Conservation (phyloP, 2,888 invertebrate species). For the Xiphydria camelus region DNA sequence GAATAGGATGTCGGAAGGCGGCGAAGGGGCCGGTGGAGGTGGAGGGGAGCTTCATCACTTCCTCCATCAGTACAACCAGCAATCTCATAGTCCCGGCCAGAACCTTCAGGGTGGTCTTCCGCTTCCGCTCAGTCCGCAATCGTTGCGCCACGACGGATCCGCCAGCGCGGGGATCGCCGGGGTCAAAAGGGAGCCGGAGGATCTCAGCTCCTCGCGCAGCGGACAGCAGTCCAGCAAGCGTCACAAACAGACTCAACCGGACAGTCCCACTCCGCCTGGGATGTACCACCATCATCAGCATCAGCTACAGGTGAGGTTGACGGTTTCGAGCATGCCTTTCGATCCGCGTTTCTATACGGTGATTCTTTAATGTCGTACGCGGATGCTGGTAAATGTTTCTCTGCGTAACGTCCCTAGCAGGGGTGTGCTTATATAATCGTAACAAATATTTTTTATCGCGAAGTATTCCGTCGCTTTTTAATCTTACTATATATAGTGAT, state of each 20-base stretch:
- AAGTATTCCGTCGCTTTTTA: too few relatives aligned
- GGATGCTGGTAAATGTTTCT: too few relatives aligned
- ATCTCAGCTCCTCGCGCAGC: conserved; percentile 65
- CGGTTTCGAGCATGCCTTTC: too few relatives aligned
- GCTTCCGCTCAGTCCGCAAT: conserved; percentile 53
- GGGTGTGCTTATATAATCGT: too few relatives aligned
- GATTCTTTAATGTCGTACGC: too few relatives aligned
- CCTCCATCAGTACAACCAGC: conserved; percentile 55
- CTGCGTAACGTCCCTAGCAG: too few relatives aligned
- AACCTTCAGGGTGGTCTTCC: conserved; percentile 59
- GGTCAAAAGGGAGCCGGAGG: conserved; percentile 82
- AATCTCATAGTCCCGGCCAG: conserved; percentile 57
- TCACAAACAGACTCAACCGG: conserved; percentile 49
- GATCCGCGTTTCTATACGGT: too few relatives aligned
- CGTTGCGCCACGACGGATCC: conserved; percentile 49
- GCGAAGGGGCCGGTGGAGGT: conserved; percentile 58
- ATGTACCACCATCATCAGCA: conserved; percentile 57
- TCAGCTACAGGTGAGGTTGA: conserved; percentile 47
- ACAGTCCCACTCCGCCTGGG: conserved; percentile 54
- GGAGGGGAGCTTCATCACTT: conserved; percentile 59
- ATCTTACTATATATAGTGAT: too few relatives aligned
- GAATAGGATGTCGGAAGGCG: conserved; percentile 51
- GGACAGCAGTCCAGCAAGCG: conserved; percentile 49
- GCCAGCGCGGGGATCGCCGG: conserved; percentile 46
- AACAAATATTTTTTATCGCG: too few relatives aligned